A percentile compares a stretch with the other conserved stretches of the same genome.
These are phyloP conservation scores for Danio choprae DNA, from an alignment of 2,797 vertebrate genomes.

Conservation along the genomic window DNA sequence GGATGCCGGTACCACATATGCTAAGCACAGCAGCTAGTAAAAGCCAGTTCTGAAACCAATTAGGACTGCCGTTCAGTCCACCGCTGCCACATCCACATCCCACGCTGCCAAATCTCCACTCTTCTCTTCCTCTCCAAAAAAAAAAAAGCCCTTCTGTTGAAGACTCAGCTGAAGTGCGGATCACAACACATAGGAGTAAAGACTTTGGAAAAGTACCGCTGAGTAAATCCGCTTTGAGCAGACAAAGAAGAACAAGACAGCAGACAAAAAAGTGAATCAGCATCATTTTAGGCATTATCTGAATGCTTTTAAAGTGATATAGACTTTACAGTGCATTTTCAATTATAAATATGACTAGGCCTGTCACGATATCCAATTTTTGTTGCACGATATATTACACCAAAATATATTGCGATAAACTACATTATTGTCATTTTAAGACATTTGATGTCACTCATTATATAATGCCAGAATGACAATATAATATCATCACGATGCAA, in stretches of 20 bases:
- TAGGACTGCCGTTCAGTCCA: constrained; percentile 57
- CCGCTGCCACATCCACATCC: constrained; percentile 74
- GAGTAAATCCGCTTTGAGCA: not conserved
- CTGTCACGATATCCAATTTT: too few relatives aligned
- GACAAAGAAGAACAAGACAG: constrained; percentile 20
- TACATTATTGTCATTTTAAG: too few relatives aligned
- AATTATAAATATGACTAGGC: too few relatives aligned
- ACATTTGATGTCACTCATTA: too few relatives aligned
- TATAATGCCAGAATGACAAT: too few relatives aligned
- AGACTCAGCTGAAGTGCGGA: constrained; percentile 17
- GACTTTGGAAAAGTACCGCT: not conserved
- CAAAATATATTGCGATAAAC: too few relatives aligned
- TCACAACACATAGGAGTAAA: constrained; percentile 1
- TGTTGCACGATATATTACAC: too few relatives aligned
- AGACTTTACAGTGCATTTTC: too few relatives aligned
- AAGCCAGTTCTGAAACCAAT: constrained; percentile 74
- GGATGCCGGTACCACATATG: constrained; percentile 27
- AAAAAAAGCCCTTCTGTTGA: constrained; percentile 7
- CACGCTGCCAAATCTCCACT: constrained; percentile 38
- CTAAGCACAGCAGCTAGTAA: constrained; percentile 49
- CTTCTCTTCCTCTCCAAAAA: constrained; percentile 22
- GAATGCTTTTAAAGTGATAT: not conserved
- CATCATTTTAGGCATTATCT: not conserved
- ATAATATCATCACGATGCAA: too few relatives aligned
- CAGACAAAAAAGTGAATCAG: not conserved